phyloP scores from a whole-genome alignment of 1,140 invertebrate species.

The Ladona fulva region DNA sequence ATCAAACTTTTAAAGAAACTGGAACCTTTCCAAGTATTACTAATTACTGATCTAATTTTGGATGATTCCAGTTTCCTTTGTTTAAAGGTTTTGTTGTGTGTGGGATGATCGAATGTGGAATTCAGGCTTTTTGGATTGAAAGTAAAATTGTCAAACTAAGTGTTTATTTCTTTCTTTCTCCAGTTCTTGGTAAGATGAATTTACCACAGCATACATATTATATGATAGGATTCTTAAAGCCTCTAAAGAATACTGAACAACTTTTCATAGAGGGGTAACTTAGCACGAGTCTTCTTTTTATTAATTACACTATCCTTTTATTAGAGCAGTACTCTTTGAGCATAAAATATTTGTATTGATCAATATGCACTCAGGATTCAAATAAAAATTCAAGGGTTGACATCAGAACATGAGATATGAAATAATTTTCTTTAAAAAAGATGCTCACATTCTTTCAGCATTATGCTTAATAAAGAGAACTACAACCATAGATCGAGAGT shows the following conservation, averaged over 20 bases:
- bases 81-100: background rate
- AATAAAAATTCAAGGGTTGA: background rate
- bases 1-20: too few relatives aligned
- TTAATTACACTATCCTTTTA: background rate
- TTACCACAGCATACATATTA: background rate
- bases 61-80: too few relatives aligned
- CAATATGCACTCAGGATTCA: background rate
- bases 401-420: too few relatives aligned
- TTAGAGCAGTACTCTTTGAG: background rate
- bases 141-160: background rate
- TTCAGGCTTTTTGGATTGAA: background rate
- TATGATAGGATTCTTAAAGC: background rate
- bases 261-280: background rate
- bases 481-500: too few relatives aligned
- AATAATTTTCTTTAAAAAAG: too few relatives aligned
- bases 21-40: too few relatives aligned
- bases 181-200: background rate
- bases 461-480: too few relatives aligned
- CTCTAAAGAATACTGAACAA: background rate
- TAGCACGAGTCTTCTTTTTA: background rate
- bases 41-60: too few relatives aligned
- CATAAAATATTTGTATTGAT: background rate
- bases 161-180: slow-evolving; percentile 4
- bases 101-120: background rate
- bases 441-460: too few relatives aligned